These are phyloP conservation scores for Cynopterus sphinx DNA, from an alignment of 2,797 vertebrate genomes.

Conservation along the genomic window DNA sequence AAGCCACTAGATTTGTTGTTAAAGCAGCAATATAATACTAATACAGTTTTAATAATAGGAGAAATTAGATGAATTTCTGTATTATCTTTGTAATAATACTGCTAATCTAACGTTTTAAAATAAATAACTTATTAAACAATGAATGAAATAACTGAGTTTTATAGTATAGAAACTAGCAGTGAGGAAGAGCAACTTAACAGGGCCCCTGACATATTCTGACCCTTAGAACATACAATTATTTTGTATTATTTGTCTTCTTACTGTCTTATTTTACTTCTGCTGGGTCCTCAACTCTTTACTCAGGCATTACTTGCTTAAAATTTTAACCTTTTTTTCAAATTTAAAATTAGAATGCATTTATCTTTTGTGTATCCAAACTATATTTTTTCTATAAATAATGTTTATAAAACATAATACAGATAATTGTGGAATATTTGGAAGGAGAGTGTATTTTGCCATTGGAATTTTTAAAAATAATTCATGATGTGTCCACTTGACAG, in stretches of 20 bases:
- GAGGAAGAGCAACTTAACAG: not conserved
- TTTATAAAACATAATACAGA: not conserved
- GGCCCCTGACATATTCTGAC: not conserved
- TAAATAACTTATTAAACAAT: not conserved
- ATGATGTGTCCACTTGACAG: not conserved
- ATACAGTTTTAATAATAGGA: not conserved
- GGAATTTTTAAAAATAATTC: not conserved
- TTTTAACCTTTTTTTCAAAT: not conserved
- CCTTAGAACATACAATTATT: not conserved
- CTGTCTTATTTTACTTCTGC: not conserved
- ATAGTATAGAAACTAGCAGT: not conserved
- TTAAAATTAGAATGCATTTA: not conserved
- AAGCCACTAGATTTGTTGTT: not conserved
- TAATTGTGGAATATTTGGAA: not conserved
- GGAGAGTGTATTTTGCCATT: not conserved
- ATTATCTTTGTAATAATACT: not conserved
- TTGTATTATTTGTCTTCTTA: not conserved
- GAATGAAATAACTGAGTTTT: not conserved
- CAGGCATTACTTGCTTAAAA: not conserved
- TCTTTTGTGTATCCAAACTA: not conserved
- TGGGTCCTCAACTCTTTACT: not conserved
- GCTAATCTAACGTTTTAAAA: not conserved
- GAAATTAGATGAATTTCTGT: not conserved
- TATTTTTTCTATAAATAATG: not conserved
- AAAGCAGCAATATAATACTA: not conserved